phyloP scores from a whole-genome alignment of 1,140 invertebrate genomes.

The Aradophagus sp. region DNA sequence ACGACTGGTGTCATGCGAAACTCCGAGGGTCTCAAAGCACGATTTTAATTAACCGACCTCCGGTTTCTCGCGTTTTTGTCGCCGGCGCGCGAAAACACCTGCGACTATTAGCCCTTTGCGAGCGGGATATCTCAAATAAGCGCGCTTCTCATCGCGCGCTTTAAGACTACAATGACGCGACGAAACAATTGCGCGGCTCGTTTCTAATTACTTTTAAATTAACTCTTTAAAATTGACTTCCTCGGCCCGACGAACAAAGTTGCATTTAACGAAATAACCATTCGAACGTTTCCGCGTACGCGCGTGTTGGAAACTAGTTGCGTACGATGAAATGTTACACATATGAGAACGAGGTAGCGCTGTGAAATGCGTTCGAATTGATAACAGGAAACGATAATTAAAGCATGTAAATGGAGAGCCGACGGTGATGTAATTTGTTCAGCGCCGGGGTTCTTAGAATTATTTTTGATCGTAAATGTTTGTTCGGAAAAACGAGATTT shows the following conservation, averaged over 20 bases:
- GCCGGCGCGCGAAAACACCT: conserved; percentile 49
- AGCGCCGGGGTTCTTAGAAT: conserved; percentile 1
- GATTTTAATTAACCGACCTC: conserved; percentile 55
- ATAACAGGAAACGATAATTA: conserved; percentile 25
- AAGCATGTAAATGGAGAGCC: conserved; percentile 10
- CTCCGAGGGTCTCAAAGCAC: conserved; percentile 42
- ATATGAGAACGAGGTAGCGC: background rate
- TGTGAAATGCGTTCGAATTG: conserved; percentile 11
- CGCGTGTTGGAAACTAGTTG: conserved; percentile 9
- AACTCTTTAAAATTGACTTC: no score
- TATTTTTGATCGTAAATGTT: conserved; percentile 2
- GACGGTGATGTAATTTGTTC: conserved; percentile 3
- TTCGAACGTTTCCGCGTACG: conserved; percentile 13
- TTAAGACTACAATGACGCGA: conserved; percentile 16
- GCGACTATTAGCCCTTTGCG: conserved; percentile 47
- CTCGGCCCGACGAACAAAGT: background rate
- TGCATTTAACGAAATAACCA: conserved; percentile 2
- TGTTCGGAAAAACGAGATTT: no score
- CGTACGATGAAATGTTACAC: conserved; percentile 8
- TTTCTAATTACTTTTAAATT: conserved; percentile 36
- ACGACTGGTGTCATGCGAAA: conserved; percentile 27
- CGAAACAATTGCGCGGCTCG: conserved; percentile 17
- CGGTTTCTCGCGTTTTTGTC: conserved; percentile 46
- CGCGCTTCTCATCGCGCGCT: conserved; percentile 29
- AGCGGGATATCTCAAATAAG: conserved; percentile 40